Evolutionary conservation across 2,797 vertebrate genomes (phyloP), one percentile per base, ranked within the genome.

Genomic region (Myripristis jacobus): DNA sequence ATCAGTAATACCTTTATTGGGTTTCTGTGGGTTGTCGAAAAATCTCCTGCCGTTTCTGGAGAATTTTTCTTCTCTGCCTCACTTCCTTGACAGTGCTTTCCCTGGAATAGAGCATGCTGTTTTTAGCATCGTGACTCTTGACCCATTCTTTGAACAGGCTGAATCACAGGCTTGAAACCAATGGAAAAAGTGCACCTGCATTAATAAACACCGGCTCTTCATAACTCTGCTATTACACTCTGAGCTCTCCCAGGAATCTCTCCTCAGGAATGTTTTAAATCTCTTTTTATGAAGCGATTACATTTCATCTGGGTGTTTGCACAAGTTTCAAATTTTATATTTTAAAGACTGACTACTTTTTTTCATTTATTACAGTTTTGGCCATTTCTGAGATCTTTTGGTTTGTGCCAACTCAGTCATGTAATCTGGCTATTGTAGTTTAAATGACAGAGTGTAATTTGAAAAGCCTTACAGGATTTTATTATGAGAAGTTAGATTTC

Each of bases 161-260:
- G 55, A 81, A 43, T 79, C 73, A 75, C 34, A 3, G 0, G 51
- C 9, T 65, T 34, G 54, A 27, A 27, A 41, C 12, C 18, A 12
- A 59, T 58, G 38, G 36, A 24, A 57, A 29, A 79, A 15, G 29
- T 46, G 47, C 65, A 77, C 62, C 62, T 79, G 67, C 71, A 34
- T 52, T 72, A 77, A 81, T 52, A 75, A 75, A 79, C 34, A 72
- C 36, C 34, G 22, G 46, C 1, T 66, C 31, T 31, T 22, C 31
- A 9, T 0, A 8, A 62, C 29, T 22, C 13, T 59, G 57, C 62
- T 8, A 2, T 46, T 52, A 21, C 34, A 44, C 55, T 38, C 41
- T 15, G 13, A 61, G 36, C 52, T 54, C 29, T 9, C 22, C 6
- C 12, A 46, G 41, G 16, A 47, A 50, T 38, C 19, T 74, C 21